Base-by-base conservation (phyloP, 2,888 invertebrate genomes). In the Helleia helle region DNA sequence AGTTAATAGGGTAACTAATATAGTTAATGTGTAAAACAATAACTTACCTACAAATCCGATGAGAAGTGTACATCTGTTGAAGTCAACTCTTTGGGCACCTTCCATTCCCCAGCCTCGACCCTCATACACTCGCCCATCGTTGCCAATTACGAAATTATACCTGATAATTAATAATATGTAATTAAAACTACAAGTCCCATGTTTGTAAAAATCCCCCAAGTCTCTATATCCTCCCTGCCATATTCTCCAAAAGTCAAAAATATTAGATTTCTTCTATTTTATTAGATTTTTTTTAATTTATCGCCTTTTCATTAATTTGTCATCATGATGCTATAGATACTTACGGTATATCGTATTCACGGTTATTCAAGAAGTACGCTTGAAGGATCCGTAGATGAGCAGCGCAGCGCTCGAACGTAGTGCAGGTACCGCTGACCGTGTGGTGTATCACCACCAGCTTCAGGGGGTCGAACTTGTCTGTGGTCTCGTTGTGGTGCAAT, bases 401-500 rank as follows among this genome's bases (percentile, higher is more conserved):
- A 8, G 38, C 70, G 44, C 77, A 77, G 14, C 50, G 45, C 3
- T 39, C 38, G 51, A 73, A 73, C 2, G 42, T 34, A 28, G 49
- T 13, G 46, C 77, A 77, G 36, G 60, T 62, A 1, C 53, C 8
- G 41, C 64, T 58, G 29, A 61, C 72, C 0, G 71, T 65, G 51
- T 77, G 74, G 29, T 72, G 65, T 4, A 77, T 52, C 7, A 75
- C 49, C 3, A 77, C 72, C 7, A 75, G 53, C n/a, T 59, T 58
- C 13, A 74, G 44, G 0, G 75, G 75, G 7, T 59, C 51, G 45
- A 52, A 71, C 0, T 34, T 13, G 0, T 44, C 39, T 0, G 51
- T 55, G 8, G 37, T 55, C 1, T 2, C 5, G 24, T 29, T 29
- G 1, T 36, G 44, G 6, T 48, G 36, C 9, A 49, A 41, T 3